These are phyloP conservation scores for Oreochromis niloticus DNA, from an alignment of 2,113 vertebrate species.

Conservation along the genomic window DNA sequence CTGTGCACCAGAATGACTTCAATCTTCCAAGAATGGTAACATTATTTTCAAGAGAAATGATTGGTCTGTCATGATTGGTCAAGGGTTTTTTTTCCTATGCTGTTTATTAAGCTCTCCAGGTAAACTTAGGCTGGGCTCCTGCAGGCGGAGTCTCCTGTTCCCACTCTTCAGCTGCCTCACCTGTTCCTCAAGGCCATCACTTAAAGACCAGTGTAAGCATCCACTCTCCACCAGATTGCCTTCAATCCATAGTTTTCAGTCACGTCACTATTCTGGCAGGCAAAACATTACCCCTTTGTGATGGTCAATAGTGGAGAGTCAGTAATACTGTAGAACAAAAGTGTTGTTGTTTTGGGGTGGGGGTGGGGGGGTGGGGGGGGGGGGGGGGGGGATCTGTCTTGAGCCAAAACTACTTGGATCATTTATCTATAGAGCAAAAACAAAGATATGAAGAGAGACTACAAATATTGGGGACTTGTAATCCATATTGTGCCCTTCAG, in stretches of 20 bases:
- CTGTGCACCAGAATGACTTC: not conserved
- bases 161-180: not conserved
- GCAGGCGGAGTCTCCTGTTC: accelerated
- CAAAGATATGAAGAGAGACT: not conserved
- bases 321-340: no score
- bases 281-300: not conserved
- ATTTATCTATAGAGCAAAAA: not conserved
- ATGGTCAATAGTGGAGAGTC: not conserved
- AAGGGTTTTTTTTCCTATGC: not conserved
- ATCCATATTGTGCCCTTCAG: not conserved
- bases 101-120: not conserved
- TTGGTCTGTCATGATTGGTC: not conserved
- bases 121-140: not conserved
- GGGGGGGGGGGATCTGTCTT: not conserved
- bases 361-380: no score
- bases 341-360: no score
- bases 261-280: not conserved
- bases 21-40: not conserved
- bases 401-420: not conserved
- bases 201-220: not conserved
- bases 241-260: not conserved
- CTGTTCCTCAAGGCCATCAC: not conserved
- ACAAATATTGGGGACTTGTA: not conserved
- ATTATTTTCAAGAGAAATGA: not conserved
- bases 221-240: not conserved